These are phyloP conservation scores for Enoplosus armatus DNA, from an alignment of 2,797 vertebrate genomes.

Conservation along the genomic window DNA sequence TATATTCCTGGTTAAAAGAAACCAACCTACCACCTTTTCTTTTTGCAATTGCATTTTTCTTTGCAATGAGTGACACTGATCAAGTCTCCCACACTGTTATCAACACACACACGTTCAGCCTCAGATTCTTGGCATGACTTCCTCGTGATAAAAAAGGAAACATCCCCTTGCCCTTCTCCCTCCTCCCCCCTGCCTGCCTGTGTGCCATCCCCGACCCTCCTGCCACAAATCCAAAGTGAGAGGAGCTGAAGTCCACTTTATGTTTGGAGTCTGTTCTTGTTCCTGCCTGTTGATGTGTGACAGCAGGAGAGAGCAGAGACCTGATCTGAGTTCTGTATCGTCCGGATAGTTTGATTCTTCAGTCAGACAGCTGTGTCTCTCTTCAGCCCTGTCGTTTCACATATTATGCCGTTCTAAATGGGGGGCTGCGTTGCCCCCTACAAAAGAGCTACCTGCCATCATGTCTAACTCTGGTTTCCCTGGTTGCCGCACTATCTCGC, in stretches of 20 bases:
- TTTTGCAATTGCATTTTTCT: too few species aligned
- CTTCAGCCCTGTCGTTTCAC: conserved; percentile 30
- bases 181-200: conserved; percentile 32
- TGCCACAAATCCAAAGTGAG: conserved; percentile 21
- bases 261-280: conserved; percentile 29
- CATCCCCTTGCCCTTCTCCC: conserved; percentile 11
- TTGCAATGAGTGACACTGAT: too few species aligned
- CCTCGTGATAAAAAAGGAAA: conserved; percentile 76
- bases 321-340: not conserved
- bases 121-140: conserved; percentile 90
- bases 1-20: too few species aligned
- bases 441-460: conserved; percentile 39
- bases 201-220: conserved; percentile 47
- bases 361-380: not conserved
- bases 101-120: conserved; percentile 59
- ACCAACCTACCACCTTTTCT: too few species aligned
- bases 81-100: conserved; percentile 48
- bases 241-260: conserved; percentile 27
- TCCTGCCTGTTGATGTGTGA: conserved; percentile 11
- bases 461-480: conserved; percentile 92
- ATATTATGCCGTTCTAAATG: conserved; percentile 34
- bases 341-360: not conserved
- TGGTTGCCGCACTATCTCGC: conserved; percentile 94
- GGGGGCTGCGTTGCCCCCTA: conserved; percentile 46
- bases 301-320: conserved; percentile 19